Conservation (phyloP, 2,888 invertebrate species). For the Drosophila algonquin region DNA sequence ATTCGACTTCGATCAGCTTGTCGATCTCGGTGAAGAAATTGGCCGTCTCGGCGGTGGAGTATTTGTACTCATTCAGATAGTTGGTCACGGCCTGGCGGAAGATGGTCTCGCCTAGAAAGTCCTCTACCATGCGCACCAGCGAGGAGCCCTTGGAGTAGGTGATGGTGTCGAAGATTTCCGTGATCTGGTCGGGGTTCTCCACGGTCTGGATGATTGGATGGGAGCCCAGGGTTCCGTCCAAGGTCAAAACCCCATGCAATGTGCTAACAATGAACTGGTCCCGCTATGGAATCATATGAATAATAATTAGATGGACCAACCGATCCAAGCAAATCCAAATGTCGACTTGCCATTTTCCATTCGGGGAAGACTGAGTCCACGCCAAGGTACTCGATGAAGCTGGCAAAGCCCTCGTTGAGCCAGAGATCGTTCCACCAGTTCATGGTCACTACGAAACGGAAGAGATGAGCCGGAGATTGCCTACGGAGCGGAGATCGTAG, state of each 20-base stretch:
- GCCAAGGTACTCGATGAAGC: constrained; percentile 94
- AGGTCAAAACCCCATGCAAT: constrained; percentile 88
- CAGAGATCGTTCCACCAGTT: constrained; percentile 97
- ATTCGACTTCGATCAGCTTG: constrained; percentile 85
- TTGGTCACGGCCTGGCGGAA: constrained; percentile 90
- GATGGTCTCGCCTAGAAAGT: constrained; percentile 87
- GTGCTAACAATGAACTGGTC: constrained; percentile 90
- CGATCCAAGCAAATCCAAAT: neutral
- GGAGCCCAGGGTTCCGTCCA: constrained; percentile 92
- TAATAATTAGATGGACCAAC: neutral
- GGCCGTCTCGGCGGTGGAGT: constrained; percentile 91
- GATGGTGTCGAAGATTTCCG: constrained; percentile 95
- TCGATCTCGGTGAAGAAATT: constrained; percentile 87
- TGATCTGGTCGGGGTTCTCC: constrained; percentile 94
- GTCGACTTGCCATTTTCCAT: constrained; percentile 89
- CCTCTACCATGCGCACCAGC: constrained; percentile 94
- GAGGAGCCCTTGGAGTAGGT: constrained; percentile 96
- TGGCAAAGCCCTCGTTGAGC: constrained; percentile 97
- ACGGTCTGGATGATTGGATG: constrained; percentile 96
- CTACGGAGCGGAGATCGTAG: neutral
- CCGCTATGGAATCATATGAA: constrained; percentile 85
- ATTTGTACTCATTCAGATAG: constrained; percentile 90
- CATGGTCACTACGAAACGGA: constrained; percentile 89
- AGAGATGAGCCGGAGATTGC: neutral
- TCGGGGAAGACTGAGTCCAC: constrained; percentile 88